Evolutionary conservation across 2,113 vertebrate species (phyloP), one percentile per base, ranked within the genome.

Genomic region (Heterocephalus glaber): DNA sequence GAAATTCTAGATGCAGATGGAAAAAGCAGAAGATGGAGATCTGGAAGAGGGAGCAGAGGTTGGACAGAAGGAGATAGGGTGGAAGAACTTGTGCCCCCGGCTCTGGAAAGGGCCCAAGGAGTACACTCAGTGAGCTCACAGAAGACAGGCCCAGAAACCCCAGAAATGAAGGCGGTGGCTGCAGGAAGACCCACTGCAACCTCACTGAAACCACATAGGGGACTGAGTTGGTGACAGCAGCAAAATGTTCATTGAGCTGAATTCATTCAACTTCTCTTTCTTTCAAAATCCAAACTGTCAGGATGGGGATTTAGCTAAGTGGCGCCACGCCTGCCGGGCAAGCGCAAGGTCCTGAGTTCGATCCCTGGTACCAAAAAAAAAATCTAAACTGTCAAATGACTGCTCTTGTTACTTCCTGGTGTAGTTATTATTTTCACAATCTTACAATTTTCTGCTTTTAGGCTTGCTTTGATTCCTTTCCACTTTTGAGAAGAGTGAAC

Each of bases 171-270:
- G 41, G 16, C 11, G 4, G 3, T 28, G n/a, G 38, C 85, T 49
- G 17, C 12, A 9, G 1, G 30, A 24, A 24, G 17, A 26, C 30
- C 0, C 0, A 1, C n/a, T 28, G 20, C 17, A 79, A 19, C 44
- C 44, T 70, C 33, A 33, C 52, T 2, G 26, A 70, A 47, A 52
- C 90, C 30, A 47, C 38, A 4, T 33, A 74, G 28, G 60, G 17
- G 72, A 24, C 58, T 5, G 35, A 70, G 35, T 22, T 49, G 19
- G 38, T 9, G n/a, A 5, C 58, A 49, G 38, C 3, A 1, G 41
- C 52, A 58, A 74, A 92, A 63, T 22, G 33, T 2, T 74, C 30
- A 4, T 13, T 14, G 54, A 84, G 44, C 30, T 35, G 22, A 87
- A 47, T 35, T 77, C 26, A 84, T 52, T 65, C 35, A 68, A 8